Percentiles rank a stretch among this genome's conserved stretches.
Evolutionary conservation across 2,888 invertebrate species (phyloP).

Genomic region (Anarsia innoxiella): DNA sequence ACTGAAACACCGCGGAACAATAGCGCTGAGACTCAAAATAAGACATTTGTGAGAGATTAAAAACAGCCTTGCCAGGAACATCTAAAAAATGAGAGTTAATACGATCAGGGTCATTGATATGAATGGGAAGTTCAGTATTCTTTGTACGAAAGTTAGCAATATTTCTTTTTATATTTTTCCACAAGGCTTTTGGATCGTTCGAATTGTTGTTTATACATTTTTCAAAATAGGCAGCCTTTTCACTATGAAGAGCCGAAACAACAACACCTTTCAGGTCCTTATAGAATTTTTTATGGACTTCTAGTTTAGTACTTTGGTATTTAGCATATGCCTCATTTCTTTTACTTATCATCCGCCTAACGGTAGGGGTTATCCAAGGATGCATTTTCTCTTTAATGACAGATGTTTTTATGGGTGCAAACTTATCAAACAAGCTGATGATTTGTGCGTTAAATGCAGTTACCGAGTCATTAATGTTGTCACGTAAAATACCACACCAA

Average conservation of each 20-base stretch:
- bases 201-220: background rate
- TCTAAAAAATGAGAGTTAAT: background rate
- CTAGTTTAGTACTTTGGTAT: background rate
- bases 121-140: background rate
- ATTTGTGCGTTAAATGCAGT: background rate
- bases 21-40: background rate
- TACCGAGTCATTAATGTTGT: background rate
- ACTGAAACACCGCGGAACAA: background rate
- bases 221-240: background rate
- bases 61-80: background rate
- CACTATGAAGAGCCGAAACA: background rate
- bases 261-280: background rate
- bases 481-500: background rate
- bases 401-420: background rate
- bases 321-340: background rate
- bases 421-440: background rate
- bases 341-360: background rate
- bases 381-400: background rate
- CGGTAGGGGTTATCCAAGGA: background rate
- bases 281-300: slow-evolving; percentile 1
- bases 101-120: background rate
- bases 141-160: background rate
- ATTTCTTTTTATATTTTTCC: background rate
- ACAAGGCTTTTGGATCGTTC: background rate
- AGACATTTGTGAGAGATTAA: background rate